Percentiles rank a stretch among this genome's conserved stretches.
These are phyloP conservation scores for Heliconius eleuchia DNA, from an alignment of 1,140 invertebrate genomes.

Conservation along the genomic window DNA sequence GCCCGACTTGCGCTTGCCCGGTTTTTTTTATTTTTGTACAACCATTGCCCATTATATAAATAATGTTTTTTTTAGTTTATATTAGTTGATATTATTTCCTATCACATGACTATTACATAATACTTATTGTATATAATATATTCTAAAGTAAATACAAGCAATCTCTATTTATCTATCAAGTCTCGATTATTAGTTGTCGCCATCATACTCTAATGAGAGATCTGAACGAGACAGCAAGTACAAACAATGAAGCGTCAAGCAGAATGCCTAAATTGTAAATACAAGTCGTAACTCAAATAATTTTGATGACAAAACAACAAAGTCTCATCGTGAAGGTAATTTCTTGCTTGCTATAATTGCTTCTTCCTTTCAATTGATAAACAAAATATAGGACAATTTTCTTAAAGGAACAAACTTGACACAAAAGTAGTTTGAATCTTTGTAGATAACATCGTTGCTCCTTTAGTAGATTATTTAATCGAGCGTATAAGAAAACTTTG, in stretches of 20 bases:
- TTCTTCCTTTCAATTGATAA: slow-evolving; percentile 25
- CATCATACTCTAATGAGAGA: not conserved
- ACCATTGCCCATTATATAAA: too few species aligned
- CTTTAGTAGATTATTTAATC: slow-evolving; percentile 8
- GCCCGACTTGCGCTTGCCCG: too few species aligned
- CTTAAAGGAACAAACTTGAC: slow-evolving; percentile 19
- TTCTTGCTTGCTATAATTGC: slow-evolving; percentile 16
- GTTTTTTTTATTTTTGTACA: too few species aligned
- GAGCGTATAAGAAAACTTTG: not conserved
- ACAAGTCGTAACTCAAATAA: slow-evolving; percentile 22
- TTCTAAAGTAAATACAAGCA: not conserved
- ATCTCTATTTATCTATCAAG: not conserved
- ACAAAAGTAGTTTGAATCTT: slow-evolving; percentile 23
- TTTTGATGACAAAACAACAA: slow-evolving; percentile 19
- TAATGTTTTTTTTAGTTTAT: too few species aligned
- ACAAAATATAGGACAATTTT: slow-evolving; percentile 18
- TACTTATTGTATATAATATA: too few species aligned
- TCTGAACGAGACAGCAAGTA: slow-evolving; percentile 8
- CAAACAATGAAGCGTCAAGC: slow-evolving; percentile 13
- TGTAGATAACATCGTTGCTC: not conserved
- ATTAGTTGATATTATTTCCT: too few species aligned
- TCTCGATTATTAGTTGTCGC: not conserved
- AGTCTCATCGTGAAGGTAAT: not conserved
- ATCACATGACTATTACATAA: too few species aligned
- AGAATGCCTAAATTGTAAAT: slow-evolving; percentile 18